Evolutionary conservation across 2,113 vertebrate genomes (phyloP), one percentile per base, ranked within the genome.

Genomic region (Eupsittula cactorum): DNA sequence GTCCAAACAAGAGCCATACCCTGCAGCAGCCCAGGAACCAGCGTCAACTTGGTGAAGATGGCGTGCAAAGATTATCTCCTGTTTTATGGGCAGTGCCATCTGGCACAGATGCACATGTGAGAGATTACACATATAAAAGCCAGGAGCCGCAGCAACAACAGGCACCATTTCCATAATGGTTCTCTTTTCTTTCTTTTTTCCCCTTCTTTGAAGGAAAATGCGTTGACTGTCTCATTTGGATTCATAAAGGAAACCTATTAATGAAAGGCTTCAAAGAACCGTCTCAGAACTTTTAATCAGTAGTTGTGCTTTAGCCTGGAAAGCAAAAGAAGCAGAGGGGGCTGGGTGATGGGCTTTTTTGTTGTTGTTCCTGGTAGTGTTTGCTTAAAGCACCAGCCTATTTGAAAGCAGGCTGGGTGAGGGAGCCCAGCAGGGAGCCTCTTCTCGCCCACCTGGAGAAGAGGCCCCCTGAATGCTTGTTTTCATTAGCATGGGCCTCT

Each of bases 241-340:
- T 97, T 98, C 93, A 95, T 97, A 95, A 98, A 97, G 93, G 78
- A 91, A 97, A 97, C 93, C 88, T 95, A 91, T 95, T 96, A 92
- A 97, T 96, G 96, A 96, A 95, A 95, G 57, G 55, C 92, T 97
- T 97, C 96, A 97, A 97, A 97, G 97, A 81, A 78, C 92, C 9
- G 71, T 85, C 93, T 95, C 93, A 92, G 96, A 96, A 97, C 97
- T 98, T 96, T 96, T 95, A 96, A 97, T 94, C 95, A 97, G 93
- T 82, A 91, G 92, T 95, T 96, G 81, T 37, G 2, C 95, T 97
- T 97, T 84, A 94, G 57, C 69, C 64, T 83, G 93, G 62, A 79
- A 69, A 84, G 57, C 57, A 90, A 84, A 84, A 89, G 82, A 90
- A 76, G 31, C 65, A 41, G 77, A 88, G 79, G 62, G 50, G 87